These are phyloP conservation scores for Dipodomys ordii DNA, from an alignment of 2,113 vertebrate species.

Conservation along the genomic window DNA sequence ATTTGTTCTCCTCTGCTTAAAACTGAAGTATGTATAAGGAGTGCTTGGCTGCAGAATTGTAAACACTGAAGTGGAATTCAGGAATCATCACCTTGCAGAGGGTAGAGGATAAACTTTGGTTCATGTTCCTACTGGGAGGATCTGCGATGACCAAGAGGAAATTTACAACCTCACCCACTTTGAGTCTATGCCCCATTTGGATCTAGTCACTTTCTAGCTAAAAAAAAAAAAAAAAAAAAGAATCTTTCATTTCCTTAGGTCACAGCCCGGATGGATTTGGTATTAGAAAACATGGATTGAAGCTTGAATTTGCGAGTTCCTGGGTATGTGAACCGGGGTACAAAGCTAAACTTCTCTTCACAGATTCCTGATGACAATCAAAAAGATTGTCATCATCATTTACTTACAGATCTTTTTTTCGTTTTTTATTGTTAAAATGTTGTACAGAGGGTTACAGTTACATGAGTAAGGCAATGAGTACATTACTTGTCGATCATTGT, in stretches of 20 bases:
- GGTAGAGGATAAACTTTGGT: neutral
- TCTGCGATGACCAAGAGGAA: conserved; percentile 14
- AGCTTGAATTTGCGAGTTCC: neutral
- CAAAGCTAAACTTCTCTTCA: neutral
- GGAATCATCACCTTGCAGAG: conserved; percentile 2
- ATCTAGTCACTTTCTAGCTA: neutral
- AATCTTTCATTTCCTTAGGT: neutral
- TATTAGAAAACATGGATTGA: neutral
- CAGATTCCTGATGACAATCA: neutral
- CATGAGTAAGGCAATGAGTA: no score
- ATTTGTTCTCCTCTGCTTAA: conserved; percentile 52
- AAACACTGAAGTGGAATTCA: conserved; percentile 40
- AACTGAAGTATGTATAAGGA: neutral
- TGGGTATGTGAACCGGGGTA: neutral
- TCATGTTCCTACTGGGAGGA: neutral
- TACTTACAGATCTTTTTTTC: neutral
- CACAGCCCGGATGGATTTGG: neutral
- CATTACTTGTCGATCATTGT: no score
- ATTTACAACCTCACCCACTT: conserved; percentile 28
- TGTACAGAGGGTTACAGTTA: no score
- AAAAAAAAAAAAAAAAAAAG: neutral
- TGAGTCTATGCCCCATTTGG: neutral
- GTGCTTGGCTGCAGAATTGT: conserved; percentile 46
- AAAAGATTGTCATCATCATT: conserved; percentile 11
- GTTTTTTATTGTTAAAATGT: no score